Evolutionary conservation across 2,113 vertebrate genomes (phyloP).

Genomic region (Oryzias melastigma): DNA sequence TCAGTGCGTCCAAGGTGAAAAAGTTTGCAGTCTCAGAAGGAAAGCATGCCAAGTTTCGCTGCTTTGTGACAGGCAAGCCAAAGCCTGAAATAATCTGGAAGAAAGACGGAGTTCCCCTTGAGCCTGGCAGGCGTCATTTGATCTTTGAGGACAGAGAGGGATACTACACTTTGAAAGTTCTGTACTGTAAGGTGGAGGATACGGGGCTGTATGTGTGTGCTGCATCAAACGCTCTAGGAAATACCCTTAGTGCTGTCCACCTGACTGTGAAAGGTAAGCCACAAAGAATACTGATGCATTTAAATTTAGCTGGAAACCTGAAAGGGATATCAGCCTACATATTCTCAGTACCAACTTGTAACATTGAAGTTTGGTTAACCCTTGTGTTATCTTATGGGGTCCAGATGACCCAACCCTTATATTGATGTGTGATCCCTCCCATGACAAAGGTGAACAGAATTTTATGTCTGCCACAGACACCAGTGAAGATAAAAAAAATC

Average conservation of each 20-base stretch:
- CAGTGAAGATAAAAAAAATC: no score
- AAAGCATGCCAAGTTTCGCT: constrained; percentile 96
- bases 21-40: constrained; percentile 87
- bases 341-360: no score
- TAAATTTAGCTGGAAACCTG: no score
- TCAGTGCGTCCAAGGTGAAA: constrained; percentile 76
- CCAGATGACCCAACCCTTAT: no score
- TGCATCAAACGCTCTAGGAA: constrained; percentile 88
- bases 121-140: constrained; percentile 82
- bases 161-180: constrained; percentile 93
- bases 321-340: no score
- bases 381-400: no score
- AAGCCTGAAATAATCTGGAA: constrained; percentile 95
- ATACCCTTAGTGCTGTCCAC: constrained; percentile 91
- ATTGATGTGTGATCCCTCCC: no score
- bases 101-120: constrained; percentile 83
- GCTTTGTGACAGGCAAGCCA: constrained; percentile 92
- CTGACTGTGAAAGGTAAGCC: constrained; percentile 90
- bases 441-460: no score
- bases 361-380: no score
- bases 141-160: constrained; percentile 93
- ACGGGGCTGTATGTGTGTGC: constrained; percentile 90
- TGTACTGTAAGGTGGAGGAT: constrained; percentile 91
- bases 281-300: background rate
- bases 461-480: no score